Percentiles rank a stretch among this genome's conserved stretches.
phyloP scores from a whole-genome alignment of 2,797 vertebrate species.

The Dryobates pubescens region DNA sequence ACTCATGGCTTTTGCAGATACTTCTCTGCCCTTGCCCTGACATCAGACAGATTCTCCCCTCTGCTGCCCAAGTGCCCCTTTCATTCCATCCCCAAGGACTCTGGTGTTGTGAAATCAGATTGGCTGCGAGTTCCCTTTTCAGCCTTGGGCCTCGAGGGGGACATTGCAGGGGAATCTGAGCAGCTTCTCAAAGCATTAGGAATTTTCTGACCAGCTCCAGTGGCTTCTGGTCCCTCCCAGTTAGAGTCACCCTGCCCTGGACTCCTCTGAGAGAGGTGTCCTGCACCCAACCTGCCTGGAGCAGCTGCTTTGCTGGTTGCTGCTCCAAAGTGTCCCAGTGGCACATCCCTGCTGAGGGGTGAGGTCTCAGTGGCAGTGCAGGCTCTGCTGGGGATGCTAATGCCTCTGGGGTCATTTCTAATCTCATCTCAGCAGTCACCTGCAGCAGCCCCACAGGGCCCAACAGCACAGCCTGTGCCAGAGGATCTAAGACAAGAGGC shows the following conservation, averaged over 20 bases:
- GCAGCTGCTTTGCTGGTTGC: neutral
- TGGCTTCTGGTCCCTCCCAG: neutral
- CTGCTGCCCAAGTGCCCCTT: neutral
- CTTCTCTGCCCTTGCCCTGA: neutral
- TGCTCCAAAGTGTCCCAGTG: neutral
- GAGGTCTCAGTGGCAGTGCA: neutral
- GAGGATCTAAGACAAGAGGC: neutral
- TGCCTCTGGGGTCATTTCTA: neutral
- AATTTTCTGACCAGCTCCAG: neutral
- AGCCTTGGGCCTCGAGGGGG: neutral
- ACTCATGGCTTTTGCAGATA: neutral
- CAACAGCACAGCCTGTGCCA: neutral
- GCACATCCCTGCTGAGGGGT: neutral
- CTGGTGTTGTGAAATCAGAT: neutral
- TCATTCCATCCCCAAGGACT: neutral
- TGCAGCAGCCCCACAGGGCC: neutral
- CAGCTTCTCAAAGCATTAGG: neutral
- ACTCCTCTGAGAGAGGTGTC: neutral
- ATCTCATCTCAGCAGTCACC: neutral
- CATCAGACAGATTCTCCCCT: neutral
- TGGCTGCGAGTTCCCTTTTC: constrained; percentile 4
- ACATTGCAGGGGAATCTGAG: neutral
- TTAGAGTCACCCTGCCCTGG: neutral
- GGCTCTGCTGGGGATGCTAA: neutral
- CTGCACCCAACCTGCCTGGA: neutral